Evolutionary conservation across 2,888 invertebrate species (phyloP), one percentile per base, ranked within the genome.

Genomic region (Agelastica alni): DNA sequence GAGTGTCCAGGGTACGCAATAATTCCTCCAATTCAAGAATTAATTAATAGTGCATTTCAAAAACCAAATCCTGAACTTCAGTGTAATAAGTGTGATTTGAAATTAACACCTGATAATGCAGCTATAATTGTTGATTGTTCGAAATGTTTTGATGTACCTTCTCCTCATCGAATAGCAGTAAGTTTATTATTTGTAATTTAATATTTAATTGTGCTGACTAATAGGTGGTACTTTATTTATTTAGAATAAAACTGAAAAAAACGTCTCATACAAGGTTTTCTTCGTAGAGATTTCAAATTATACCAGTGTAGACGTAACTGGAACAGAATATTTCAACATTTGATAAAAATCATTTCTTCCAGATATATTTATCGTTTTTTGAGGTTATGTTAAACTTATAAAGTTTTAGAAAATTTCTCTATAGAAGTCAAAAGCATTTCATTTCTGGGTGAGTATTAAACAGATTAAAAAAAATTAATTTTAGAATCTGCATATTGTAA

Each of bases 81-180:
- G 58, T 76, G 76, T 55, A 68, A 69, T 62, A 69, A 62, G 63
- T 76, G 76, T 51, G 71, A 74, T 61, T 62, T 76, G 46, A 66
- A 68, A 62, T 51, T 70, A 52, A 69, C 71, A 10, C 45, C 67
- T 4, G 71, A 73, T 53, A 65, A 66, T 44, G 53, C 59, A 6
- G 69, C 67, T 6, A 73, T 72, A 44, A 60, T 74, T 46, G 61
- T 76, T 26, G 66, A 68, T 51, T 76, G 76, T 57, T 67, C 58
- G 55, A 60, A 72, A 20, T 75, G 75, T 58, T 64, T 60, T 45
- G 73, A 75, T 51, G 49, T 68, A 39, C 63, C 67, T 6, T 51
- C 55, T 28, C 16, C 55, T 9, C 32, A 51, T 22, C 34, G 52
- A 51, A 26, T 32, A 31, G 57, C 59, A 49, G 65, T 65, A 57